Percentiles rank a stretch among this genome's conserved stretches.
phyloP scores from a whole-genome alignment of 2,888 invertebrate species.

The Nymphalis urticae region DNA sequence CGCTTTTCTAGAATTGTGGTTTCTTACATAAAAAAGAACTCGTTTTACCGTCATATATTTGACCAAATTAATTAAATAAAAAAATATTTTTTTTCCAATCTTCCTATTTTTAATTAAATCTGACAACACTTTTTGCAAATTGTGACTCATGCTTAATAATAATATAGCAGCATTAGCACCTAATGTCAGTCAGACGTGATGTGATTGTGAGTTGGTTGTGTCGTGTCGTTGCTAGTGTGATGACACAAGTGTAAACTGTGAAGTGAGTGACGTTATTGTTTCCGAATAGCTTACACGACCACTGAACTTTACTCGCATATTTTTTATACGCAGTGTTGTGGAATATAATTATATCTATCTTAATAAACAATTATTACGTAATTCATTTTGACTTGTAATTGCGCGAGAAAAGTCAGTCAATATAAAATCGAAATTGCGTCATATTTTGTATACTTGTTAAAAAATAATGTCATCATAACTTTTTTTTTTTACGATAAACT shows the following conservation, averaged over 20 bases:
- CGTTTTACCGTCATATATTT: no score
- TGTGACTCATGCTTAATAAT: no score
- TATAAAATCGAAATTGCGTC: conserved; percentile 24
- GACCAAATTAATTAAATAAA: no score
- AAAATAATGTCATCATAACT: conserved; percentile 16
- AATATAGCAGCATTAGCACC: neutral
- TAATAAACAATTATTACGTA: conserved; percentile 13
- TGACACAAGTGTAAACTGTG: neutral
- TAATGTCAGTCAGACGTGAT: neutral
- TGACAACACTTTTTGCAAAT: neutral
- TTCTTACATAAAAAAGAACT: no score
- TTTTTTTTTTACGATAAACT: neutral
- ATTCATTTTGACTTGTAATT: neutral
- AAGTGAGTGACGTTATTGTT: neutral
- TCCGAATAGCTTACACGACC: conserved; percentile 1
- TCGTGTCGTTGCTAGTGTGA: neutral
- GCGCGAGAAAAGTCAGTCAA: conserved; percentile 6
- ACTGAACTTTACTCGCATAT: conserved; percentile 8
- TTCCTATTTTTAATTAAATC: neutral
- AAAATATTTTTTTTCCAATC: no score
- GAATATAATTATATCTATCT: neutral
- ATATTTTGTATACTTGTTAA: conserved; percentile 20
- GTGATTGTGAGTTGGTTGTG: no score
- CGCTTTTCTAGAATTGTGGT: no score
- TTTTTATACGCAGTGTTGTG: conserved; percentile 11